These are phyloP conservation scores for Nomada hirtipes DNA, from an alignment of 2,888 invertebrate genomes.

Conservation along the genomic window DNA sequence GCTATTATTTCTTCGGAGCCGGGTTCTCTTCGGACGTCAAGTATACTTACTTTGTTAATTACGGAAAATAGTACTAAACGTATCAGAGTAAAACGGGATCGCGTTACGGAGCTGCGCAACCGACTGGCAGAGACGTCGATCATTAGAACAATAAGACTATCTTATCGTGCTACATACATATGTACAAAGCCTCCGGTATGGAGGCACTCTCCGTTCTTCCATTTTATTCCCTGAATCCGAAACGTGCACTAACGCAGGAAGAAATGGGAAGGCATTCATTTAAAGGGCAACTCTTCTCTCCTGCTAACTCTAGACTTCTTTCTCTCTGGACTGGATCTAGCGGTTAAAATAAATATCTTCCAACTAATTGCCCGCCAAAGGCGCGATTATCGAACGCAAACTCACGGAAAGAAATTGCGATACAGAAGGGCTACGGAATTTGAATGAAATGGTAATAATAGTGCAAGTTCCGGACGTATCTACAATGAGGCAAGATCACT, in stretches of 20 bases:
- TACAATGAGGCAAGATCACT: conserved; percentile 73
- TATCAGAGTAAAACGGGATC: conserved; percentile 50
- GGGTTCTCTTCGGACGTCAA: background rate
- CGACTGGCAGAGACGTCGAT: conserved; percentile 80
- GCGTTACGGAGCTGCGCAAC: conserved; percentile 76
- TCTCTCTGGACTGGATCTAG: background rate
- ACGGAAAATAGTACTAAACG: conserved; percentile 22
- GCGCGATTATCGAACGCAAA: conserved; percentile 8
- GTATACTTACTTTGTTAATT: background rate
- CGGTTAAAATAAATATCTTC: conserved; percentile 59
- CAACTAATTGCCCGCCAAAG: conserved; percentile 24
- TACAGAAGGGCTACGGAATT: conserved; percentile 29
- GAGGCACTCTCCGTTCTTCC: conserved; percentile 61
- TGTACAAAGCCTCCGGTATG: conserved; percentile 80
- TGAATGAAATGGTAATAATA: conserved; percentile 35
- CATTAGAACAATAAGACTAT: conserved; percentile 83
- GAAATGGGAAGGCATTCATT: conserved; percentile 63
- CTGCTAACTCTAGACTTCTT: background rate
- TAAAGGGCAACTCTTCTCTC: conserved; percentile 24
- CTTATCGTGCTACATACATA: conserved; percentile 84
- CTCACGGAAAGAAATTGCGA: conserved; percentile 6
- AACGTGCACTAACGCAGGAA: conserved; percentile 72
- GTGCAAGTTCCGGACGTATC: conserved; percentile 73
- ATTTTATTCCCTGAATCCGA: conserved; percentile 69
- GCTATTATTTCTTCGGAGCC: background rate